A percentile compares a stretch with the other conserved stretches of the same genome.
Evolutionary conservation across 1,140 invertebrate genomes (phyloP).

Genomic region (Camponotus pennsylvanicus): DNA sequence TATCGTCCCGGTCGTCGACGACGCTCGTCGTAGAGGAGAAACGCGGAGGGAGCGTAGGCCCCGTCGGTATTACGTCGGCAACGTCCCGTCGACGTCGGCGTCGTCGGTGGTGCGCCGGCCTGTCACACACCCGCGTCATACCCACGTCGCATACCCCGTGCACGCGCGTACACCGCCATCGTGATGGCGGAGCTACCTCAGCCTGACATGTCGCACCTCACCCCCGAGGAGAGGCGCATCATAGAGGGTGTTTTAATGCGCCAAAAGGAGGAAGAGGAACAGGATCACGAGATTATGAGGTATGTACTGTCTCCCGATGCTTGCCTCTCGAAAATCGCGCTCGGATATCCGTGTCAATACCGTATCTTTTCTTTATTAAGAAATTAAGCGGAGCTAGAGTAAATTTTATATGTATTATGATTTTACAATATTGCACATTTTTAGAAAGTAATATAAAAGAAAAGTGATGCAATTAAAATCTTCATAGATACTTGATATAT

Average conservation of each 20-base stretch:
- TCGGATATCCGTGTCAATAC: not conserved
- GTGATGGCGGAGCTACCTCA: constrained; percentile 93
- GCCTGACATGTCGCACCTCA: constrained; percentile 97
- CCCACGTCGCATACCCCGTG: constrained; percentile 64
- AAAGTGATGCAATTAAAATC: not conserved
- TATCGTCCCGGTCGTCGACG: constrained; percentile 46
- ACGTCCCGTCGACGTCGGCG: constrained; percentile 68
- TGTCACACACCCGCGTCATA: constrained; percentile 65
- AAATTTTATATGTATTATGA: not conserved
- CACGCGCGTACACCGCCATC: constrained; percentile 69
- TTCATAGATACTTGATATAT: not conserved
- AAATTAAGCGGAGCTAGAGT: not conserved
- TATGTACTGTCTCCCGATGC: constrained; percentile 78
- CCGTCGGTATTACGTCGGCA: constrained; percentile 50
- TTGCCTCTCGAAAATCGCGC: not conserved
- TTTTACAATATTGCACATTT: not conserved
- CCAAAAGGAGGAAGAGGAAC: constrained; percentile 98
- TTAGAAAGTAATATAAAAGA: not conserved
- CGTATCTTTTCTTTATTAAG: not conserved
- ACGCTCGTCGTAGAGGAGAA: constrained; percentile 44
- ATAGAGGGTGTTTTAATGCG: constrained; percentile 98
- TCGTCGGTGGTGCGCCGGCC: constrained; percentile 71
- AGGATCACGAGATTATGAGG: constrained; percentile 98
- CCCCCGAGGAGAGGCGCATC: constrained; percentile 98
- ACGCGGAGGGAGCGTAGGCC: constrained; percentile 46